Conservation (phyloP, 2,888 invertebrate genomes). For the Epicampocera succincta region DNA sequence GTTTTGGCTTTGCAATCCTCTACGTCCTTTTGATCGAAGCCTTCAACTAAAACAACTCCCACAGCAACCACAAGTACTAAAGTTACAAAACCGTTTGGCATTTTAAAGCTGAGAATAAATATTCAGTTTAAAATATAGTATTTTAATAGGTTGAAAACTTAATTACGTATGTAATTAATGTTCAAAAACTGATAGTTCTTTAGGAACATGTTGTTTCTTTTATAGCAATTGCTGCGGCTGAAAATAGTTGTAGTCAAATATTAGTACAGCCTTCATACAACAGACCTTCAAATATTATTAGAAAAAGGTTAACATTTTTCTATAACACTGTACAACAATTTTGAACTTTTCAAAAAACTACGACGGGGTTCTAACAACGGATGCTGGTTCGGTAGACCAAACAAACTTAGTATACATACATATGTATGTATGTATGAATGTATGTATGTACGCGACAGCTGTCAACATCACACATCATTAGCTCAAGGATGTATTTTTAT, state of each 20-base stretch:
- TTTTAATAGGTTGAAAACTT: neutral
- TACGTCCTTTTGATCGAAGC: conserved; percentile 72
- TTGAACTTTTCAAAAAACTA: no score
- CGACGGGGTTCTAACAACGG: no score
- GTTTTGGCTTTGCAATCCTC: conserved; percentile 75
- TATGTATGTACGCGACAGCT: no score
- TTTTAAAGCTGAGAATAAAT: no score
- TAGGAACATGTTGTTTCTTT: conserved; percentile 8
- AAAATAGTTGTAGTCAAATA: conserved; percentile 51
- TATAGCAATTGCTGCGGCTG: conserved; percentile 48
- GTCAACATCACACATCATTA: no score
- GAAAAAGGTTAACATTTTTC: no score
- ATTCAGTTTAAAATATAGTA: conserved; percentile 10
- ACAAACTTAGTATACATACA: no score
- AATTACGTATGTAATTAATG: neutral
- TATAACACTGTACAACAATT: conserved; percentile 79
- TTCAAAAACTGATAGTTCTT: conserved; percentile 39
- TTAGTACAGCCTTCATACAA: no score
- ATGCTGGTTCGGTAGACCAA: no score
- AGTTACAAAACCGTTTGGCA: conserved; percentile 57
- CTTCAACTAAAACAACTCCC: conserved; percentile 52
- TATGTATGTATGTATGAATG: no score
- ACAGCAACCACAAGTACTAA: conserved; percentile 56
- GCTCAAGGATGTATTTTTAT: no score
- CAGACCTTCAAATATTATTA: no score